Conservation (phyloP, 2,797 vertebrate species). For the Clamator glandarius region DNA sequence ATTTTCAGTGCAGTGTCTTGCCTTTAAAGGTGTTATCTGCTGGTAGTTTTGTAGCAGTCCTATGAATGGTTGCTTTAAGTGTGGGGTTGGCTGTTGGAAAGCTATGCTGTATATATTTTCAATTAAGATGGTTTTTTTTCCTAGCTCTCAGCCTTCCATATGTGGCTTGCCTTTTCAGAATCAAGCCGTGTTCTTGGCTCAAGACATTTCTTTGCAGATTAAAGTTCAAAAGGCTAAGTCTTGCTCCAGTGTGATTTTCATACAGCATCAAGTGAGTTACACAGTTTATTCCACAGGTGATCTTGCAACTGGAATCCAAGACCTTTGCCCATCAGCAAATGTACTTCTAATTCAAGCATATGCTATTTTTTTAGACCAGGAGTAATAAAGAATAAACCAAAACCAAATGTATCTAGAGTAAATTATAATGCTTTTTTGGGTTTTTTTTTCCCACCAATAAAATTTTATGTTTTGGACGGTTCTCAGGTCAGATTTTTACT, state of each 20-base stretch:
- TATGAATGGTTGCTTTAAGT: not conserved
- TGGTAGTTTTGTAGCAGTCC: not conserved
- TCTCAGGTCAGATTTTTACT: not conserved
- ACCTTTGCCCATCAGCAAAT: not conserved
- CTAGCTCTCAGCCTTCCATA: not conserved
- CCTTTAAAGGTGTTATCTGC: not conserved
- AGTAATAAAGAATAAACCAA: not conserved
- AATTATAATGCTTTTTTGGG: not conserved
- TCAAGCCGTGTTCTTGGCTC: not conserved
- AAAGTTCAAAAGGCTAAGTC: not conserved
- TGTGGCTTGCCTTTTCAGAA: not conserved
- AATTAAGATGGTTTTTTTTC: not conserved
- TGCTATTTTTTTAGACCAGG: not conserved
- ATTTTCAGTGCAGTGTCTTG: not conserved
- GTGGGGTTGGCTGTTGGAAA: not conserved
- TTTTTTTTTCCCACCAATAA: not conserved
- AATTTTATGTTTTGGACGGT: not conserved
- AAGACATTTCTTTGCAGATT: not conserved
- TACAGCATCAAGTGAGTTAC: not conserved
- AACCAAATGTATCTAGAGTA: not conserved
- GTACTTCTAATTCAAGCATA: not conserved
- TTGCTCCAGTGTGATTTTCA: not conserved
- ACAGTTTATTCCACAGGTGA: not conserved
- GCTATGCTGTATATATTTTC: slow-evolving; percentile 5
- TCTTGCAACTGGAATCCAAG: not conserved